Percentiles rank a stretch among this genome's conserved stretches.
Conservation (phyloP, 2,797 vertebrate species). For the Enteromius anoplus region DNA sequence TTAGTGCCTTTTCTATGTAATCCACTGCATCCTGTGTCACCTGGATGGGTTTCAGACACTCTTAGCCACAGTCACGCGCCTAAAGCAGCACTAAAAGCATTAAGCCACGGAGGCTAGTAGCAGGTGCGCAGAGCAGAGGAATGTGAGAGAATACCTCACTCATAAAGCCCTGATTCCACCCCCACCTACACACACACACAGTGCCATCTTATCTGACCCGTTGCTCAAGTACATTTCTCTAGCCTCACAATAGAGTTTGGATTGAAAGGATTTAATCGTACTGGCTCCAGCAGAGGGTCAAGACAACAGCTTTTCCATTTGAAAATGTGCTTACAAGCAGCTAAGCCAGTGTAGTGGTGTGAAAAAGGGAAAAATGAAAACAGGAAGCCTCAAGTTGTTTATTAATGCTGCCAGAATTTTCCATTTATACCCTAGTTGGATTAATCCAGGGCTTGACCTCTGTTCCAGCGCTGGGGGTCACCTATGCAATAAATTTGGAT, state of each 20-base stretch:
- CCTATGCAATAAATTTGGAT: conserved; percentile 21
- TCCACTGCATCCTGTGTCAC: conserved; percentile 46
- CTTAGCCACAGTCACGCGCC: conserved; percentile 35
- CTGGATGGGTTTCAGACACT: conserved; percentile 46
- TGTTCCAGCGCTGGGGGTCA: conserved; percentile 16
- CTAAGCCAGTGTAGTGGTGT: conserved; percentile 38
- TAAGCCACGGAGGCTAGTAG: conserved; percentile 37
- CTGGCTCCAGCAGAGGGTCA: conserved; percentile 51
- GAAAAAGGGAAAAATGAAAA: conserved; percentile 24
- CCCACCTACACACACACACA: conserved; percentile 25
- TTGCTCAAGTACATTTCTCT: conserved; percentile 43
- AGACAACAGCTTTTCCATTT: conserved; percentile 49
- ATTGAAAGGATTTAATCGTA: conserved; percentile 59
- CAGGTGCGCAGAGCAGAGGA: conserved; percentile 12
- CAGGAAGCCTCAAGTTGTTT: conserved; percentile 22
- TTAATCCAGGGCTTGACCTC: conserved; percentile 45
- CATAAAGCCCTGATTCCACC: conserved; percentile 16
- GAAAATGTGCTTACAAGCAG: conserved; percentile 45
- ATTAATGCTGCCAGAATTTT: conserved; percentile 26
- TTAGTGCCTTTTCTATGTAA: conserved; percentile 47
- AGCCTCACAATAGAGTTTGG: conserved; percentile 53
- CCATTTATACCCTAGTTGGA: neutral
- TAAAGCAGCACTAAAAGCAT: conserved; percentile 53
- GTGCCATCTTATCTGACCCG: conserved; percentile 51
- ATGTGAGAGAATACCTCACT: conserved; percentile 46